Base-by-base conservation (phyloP, 35 echinoderm and acorn worm genomes). In the Patiria miniata region DNA sequence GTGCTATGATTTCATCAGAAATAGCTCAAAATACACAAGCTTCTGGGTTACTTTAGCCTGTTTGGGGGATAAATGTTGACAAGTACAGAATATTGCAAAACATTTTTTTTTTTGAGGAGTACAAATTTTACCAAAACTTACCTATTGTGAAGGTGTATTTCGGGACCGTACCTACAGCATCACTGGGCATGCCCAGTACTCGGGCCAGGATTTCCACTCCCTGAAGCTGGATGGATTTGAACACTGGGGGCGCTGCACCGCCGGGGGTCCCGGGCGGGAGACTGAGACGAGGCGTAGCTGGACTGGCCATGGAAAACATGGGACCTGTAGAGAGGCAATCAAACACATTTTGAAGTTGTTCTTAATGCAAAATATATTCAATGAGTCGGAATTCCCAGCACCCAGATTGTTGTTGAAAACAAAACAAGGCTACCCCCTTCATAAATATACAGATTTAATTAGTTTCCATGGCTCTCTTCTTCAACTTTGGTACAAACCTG, bases 211-310 rank as follows among this genome's bases (percentile, higher is more conserved):
- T 88, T 17, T 89, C 80, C 28, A 95, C 78, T 17, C 96, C 96
- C 87, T 90, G 88, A 15, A 78, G 61, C 33, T 92, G 82, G 8
- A 99, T 51, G 6, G 96, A 99, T 33, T 91, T 80, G 82, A 89
- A 99, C 21, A 52, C 36, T 39, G 88, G 82, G 21, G 51, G 50
- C 8, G 54, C 78, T 30, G 37, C 38, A 6, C 42, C 21, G 17
- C 83, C 78, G 2, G 38, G 54, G 1, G 42, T 82, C 5, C 83
- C 59, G 2, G 80, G 78, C 1, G 80, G 73, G 0, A 99, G 89
- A 84, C 89, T 87, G 7, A 99, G 83, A 40, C 83, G 83, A 17
- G 92, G 96, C 2, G 95, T 98, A 7, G 81, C 85, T 33, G 96
- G 93, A 36, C 93, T 99, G 5, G 89, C 47, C 26, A 88, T 69